phyloP scores from a whole-genome alignment of 2,113 vertebrate genomes.

The Parus major region DNA sequence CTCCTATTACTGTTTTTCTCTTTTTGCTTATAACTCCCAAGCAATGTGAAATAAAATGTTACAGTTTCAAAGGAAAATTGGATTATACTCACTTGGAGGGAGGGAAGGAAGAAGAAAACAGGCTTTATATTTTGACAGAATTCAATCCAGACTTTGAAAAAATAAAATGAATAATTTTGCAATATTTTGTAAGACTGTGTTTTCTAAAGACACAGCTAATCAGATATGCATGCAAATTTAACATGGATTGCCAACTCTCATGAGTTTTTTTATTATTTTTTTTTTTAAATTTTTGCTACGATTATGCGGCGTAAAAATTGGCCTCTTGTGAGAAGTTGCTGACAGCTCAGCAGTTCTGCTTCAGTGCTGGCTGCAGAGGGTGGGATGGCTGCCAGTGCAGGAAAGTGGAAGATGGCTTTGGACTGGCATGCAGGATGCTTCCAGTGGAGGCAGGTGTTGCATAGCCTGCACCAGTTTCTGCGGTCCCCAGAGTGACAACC shows the following conservation, averaged over 20 bases:
- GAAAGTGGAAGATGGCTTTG: constrained; percentile 29
- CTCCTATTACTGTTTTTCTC: constrained; percentile 40
- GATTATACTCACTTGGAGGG: constrained; percentile 36
- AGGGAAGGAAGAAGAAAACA: constrained; percentile 38
- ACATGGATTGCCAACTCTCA: not conserved
- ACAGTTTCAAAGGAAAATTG: constrained; percentile 49
- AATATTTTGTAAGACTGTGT: constrained; percentile 51
- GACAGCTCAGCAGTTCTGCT: constrained; percentile 67
- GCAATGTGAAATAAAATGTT: constrained; percentile 37
- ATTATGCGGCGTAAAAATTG: constrained; percentile 66
- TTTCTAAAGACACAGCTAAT: constrained; percentile 48
- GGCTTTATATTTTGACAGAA: constrained; percentile 46
- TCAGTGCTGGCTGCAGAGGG: constrained; percentile 61
- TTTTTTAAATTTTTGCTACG: not conserved
- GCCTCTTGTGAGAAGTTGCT: constrained; percentile 60
- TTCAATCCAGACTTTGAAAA: constrained; percentile 32
- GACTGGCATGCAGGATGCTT: not conserved
- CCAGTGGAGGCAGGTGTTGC: constrained; percentile 45
- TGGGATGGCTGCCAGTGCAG: constrained; percentile 30
- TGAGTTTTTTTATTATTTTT: not conserved
- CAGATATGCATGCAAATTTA: constrained; percentile 55
- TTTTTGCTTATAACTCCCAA: constrained; percentile 37
- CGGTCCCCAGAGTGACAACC: not conserved
- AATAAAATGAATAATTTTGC: constrained; percentile 48
- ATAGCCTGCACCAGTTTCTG: not conserved